These are phyloP conservation scores for Atherinosoma microstoma DNA, from an alignment of 2,797 vertebrate species.

Conservation along the genomic window DNA sequence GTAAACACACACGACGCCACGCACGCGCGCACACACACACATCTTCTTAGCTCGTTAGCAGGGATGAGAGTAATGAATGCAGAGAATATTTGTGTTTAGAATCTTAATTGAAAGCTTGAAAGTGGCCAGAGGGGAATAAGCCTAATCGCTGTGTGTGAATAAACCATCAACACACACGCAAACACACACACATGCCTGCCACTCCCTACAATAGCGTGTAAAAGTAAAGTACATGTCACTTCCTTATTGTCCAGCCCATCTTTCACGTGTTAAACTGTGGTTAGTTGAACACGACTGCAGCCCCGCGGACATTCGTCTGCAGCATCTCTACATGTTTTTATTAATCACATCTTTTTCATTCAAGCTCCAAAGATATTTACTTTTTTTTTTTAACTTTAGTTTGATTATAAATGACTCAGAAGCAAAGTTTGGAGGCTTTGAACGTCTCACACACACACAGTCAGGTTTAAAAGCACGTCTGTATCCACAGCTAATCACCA, in stretches of 20 bases:
- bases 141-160: conserved; percentile 90
- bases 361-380: not conserved
- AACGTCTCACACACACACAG: conserved; percentile 6
- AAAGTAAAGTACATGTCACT: conserved; percentile 51
- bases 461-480: conserved; percentile 53
- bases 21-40: conserved; percentile 37
- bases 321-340: conserved; percentile 30
- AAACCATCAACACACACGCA: conserved; percentile 78
- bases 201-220: conserved; percentile 56
- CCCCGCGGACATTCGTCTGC: conserved; percentile 56
- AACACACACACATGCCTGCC: conserved; percentile 21
- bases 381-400: not conserved
- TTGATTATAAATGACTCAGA: not conserved
- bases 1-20: conserved; percentile 24
- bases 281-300: conserved; percentile 55
- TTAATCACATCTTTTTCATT: conserved; percentile 25
- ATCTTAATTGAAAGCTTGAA: conserved; percentile 95
- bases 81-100: conserved; percentile 92
- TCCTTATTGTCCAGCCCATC: conserved; percentile 22
- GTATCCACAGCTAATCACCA: conserved; percentile 72
- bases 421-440: not conserved
- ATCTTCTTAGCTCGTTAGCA: conserved; percentile 74
- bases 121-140: conserved; percentile 92
- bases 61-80: conserved; percentile 80
- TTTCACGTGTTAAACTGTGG: conserved; percentile 55